These are phyloP conservation scores for Sus scrofa DNA, from an alignment of 2,113 vertebrate genomes.

Conservation along the genomic window DNA sequence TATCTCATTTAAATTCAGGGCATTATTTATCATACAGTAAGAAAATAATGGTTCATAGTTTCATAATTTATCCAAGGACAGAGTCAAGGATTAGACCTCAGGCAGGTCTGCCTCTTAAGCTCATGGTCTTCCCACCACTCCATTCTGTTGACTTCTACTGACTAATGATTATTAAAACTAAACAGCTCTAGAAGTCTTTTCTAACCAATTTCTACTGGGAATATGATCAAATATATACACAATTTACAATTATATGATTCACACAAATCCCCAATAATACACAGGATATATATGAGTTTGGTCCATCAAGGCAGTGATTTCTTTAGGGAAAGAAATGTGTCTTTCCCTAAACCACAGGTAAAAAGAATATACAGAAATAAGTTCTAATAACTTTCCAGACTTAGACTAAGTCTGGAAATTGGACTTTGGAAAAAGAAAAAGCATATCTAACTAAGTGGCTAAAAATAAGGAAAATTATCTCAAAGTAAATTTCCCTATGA, in stretches of 20 bases:
- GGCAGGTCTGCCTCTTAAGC: background rate
- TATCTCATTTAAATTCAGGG: slow-evolving; percentile 27
- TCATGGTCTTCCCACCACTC: background rate
- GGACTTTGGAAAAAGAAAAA: slow-evolving; percentile 13
- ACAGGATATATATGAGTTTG: background rate
- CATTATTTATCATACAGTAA: slow-evolving; percentile 39
- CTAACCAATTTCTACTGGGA: background rate
- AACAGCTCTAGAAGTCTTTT: slow-evolving; percentile 12
- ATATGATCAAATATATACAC: background rate
- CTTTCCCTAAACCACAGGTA: background rate
- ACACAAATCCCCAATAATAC: background rate
- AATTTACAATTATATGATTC: no score
- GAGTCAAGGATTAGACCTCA: background rate
- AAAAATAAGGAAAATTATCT: slow-evolving; percentile 52
- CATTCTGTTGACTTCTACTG: slow-evolving; percentile 26
- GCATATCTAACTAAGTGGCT: background rate
- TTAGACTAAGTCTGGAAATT: slow-evolving; percentile 22
- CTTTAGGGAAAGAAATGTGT: background rate
- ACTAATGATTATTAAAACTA: slow-evolving; percentile 51
- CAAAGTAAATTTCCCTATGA: slow-evolving; percentile 23
- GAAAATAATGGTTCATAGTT: background rate
- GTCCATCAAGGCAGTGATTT: background rate
- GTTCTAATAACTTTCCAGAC: slow-evolving; percentile 12
- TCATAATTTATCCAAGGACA: slow-evolving; percentile 9
- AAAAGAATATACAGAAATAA: background rate